Evolutionary conservation across 2,113 vertebrate genomes (phyloP), one percentile per base, ranked within the genome.

Genomic region (Oncorhynchus masou): DNA sequence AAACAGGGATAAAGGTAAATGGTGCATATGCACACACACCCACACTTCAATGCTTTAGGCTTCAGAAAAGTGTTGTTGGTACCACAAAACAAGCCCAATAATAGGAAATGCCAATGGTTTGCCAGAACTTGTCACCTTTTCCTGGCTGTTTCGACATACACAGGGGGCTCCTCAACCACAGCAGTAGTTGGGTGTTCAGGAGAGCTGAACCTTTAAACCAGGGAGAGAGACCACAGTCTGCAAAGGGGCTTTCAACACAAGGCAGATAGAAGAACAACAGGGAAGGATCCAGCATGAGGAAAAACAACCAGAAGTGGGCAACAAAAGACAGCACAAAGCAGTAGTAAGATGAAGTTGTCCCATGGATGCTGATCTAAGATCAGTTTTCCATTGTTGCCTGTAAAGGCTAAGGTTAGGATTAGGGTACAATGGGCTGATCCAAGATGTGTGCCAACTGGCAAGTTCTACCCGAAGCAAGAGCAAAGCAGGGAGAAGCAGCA

Each of bases 71-170:
- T 45, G 39, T 45, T 16, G 4, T 54, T 54, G 15, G 39, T 16
- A 19, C 51, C 9, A 2, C 9, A 9, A 45, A 45, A 45, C 2
- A 45, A 54, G 51, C 51, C 16, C 3, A 54, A 54, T 15, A 54
- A 54, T 5, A 15, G 16, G 51, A 54, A 5, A 54, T 45, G 9
- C 9, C 2, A 45, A 45, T 19, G 15, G 51, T 64, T 7, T 9
- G 7, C 27, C 24, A 6, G 3, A 24, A 31, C 25, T 68, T 45
- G 9, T 45, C 39, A 91, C 90, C 89, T 90, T 85, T 71, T 89
- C 73, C 29, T 75, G 76, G 60, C 75, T 29, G 64, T 73, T 22
- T 81, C 83, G 65, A 72, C 27, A 16, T 29, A 16, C 29, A 48
- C 24, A 16, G 78, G 77, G 62, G 57, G 74, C 24, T 65, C 67